Base-by-base conservation (phyloP, 1,140 invertebrate species). In the Trichomalopsis sarcophagae region DNA sequence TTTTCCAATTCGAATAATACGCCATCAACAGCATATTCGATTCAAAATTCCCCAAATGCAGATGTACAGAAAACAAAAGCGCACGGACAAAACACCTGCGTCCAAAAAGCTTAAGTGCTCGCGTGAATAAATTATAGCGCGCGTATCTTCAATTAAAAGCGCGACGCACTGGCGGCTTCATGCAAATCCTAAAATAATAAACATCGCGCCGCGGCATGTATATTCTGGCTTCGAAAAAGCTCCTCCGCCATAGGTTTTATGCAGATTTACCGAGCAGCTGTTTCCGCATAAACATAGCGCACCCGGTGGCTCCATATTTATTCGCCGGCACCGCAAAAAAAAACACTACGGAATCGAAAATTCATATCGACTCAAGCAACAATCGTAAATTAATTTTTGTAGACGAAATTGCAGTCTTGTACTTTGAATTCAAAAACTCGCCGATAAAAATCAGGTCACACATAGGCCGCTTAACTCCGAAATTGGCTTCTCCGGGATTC, bases 151-250 rank as follows among this genome's bases (percentile, higher is more conserved):
- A 55, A 84, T 84, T 84, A 78, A 78, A 83, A 84, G 44, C 33
- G 21, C 50, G 36, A 33, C 17, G 17, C 55, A 62, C 21, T 47
- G 7, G n/a, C 21, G 13, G 69, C 36, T 44, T 17, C 69, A 80
- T 80, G 77, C 83, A 84, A 84, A 80, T 80, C 21, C 69, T 14
- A 80, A 84, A 84, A 80, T 84, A 84, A 84, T 84, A 84, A 84
- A 80, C 68, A 84, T 44, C 75, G 55, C 17, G 36, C 73, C 2
- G 36, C 73, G 23, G 27, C 1, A 27, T 27, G 27, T 73, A 74
- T 73, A 50, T 1, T 23, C 69, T 36, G 74, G 75, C 13, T 50
- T 79, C 27, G 77, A 80, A 80, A 84, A 80, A 79, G 21, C 44
- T 71, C 50, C 44, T 78, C 4, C 55, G 77, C 23, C 27, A 44